Evolutionary conservation across 2,888 invertebrate genomes (phyloP), one percentile per base, ranked within the genome.

Genomic region (Drosophila emarginata): DNA sequence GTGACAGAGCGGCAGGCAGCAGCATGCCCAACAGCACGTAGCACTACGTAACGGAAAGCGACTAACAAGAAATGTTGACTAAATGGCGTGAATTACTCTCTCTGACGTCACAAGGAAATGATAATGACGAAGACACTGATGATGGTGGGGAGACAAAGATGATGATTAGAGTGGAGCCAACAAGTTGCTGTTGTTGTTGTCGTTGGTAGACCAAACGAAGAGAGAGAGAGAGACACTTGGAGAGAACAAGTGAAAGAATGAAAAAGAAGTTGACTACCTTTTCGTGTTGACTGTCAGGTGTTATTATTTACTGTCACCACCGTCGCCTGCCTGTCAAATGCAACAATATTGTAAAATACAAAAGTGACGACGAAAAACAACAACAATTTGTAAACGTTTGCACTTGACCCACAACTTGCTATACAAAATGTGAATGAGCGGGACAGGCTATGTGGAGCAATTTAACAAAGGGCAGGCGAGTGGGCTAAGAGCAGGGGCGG

Each of bases 291-390:
- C 73, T 71, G 75, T 76, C 78, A 79, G 81, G 78, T 78, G 72
- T 77, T 80, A 74, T 77, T 78, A 84, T 80, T 87, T 76, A 75
- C 73, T 81, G 84, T 76, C 81, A 71, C 45, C 21, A 71, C 45
- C 21, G 18, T 69, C 75, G 79, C 78, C 76, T 84, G 79, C 78
- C 76, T 84, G 77, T 80, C 79, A 79, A 83, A 78, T 75, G 79
- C 84, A 76, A 75, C 71, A 60, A 78, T 75, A 71, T 74, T 77
- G 59, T 64, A 67, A 65, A 68, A 76, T 40, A 68, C 74, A 61
- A 60, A 61, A 63, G 54, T 2, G 32, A 11, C 32, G 11, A 32
- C 32, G 9, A 32, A 68, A 40, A 58, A 56, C 40, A 52, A 60
- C 74, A 68, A 79, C 75, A 83, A 76, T 79, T 80, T 83, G 78